A percentile compares a stretch with the other conserved stretches of the same genome.
These are phyloP conservation scores for Jordanella pulchra DNA, from an alignment of 2,797 vertebrate species.

Conservation along the genomic window DNA sequence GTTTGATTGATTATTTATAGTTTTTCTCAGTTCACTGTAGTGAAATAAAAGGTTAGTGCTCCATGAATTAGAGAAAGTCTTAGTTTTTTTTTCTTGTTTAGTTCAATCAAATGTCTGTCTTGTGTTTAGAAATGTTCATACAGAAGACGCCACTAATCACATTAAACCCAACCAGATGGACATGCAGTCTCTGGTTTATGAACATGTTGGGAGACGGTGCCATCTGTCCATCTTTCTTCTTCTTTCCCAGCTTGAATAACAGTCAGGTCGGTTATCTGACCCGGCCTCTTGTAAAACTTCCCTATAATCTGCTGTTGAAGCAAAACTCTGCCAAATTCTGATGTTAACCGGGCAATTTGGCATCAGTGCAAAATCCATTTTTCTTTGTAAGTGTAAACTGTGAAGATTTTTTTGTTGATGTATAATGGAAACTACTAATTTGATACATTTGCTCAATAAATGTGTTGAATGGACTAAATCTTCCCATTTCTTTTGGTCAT, in stretches of 20 bases:
- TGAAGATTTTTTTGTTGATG: conserved; percentile 77
- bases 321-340: conserved; percentile 66
- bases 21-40: conserved; percentile 45
- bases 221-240: conserved; percentile 32
- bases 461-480: conserved; percentile 65
- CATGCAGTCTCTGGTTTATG: conserved; percentile 12
- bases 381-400: conserved; percentile 68
- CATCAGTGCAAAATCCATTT: conserved; percentile 1
- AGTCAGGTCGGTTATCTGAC: conserved; percentile 20
- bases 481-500: background rate
- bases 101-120: conserved; percentile 23
- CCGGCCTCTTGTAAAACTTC: conserved; percentile 42
- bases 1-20: conserved; percentile 64
- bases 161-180: conserved; percentile 15
- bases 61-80: conserved; percentile 41
- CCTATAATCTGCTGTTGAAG: conserved; percentile 54
- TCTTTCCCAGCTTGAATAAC: conserved; percentile 14
- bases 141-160: background rate
- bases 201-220: conserved; percentile 12
- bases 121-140: conserved; percentile 12
- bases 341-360: conserved; percentile 40
- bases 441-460: conserved; percentile 81
- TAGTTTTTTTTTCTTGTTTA: conserved; percentile 10
- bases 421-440: conserved; percentile 73
- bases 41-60: conserved; percentile 37